Evolutionary conservation across 2,797 vertebrate species (phyloP), one percentile per base, ranked within the genome.

Genomic region (Hipposideros larvatus): DNA sequence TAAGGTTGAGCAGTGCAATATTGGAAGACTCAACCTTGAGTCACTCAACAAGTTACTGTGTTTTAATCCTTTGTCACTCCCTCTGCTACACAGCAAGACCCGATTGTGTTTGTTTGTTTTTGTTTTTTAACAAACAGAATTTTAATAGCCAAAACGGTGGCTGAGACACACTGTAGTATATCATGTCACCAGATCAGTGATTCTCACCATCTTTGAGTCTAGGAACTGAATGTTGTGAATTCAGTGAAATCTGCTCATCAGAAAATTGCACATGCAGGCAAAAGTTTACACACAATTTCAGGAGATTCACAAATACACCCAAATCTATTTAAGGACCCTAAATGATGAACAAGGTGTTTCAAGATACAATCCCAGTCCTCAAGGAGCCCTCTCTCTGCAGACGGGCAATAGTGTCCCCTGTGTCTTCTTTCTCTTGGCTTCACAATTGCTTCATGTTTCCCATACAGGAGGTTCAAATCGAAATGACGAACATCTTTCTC

Each of bases 201-300:
- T 53, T 85, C 24, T 75, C 22, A 57, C 34, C 37, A 71, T 34
- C 61, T 41, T 63, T 71, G 34, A 70, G 8, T 55, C 13, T 37
- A 31, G 22, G 77, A 41, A 31, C 43, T 70, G 3, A 82, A 0
- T 61, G 26, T 21, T 51, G 26, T 26, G 19, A 79, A 74, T 74
- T 37, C 16, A 41, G 2, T 14, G 14, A 82, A 34, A 75, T 37
- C 7, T 82, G 13, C 57, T 92, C 19, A 59, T 43, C n/a, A 88
- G 65, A 92, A 84, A 94, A 78, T 21, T 78, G 11, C 6, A 53
- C 9, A 57, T 66, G 41, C 31, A 84, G 85, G 51, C 31, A 51
- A 83, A 87, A 18, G 28, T 18, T 87, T 34, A 83, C 63, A 55
- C 31, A 31, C 4, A 14, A 15, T 73, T 78, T 79, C 24, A 68